phyloP scores from a whole-genome alignment of 2,888 invertebrate species.

The Metopia argyrocephala region DNA sequence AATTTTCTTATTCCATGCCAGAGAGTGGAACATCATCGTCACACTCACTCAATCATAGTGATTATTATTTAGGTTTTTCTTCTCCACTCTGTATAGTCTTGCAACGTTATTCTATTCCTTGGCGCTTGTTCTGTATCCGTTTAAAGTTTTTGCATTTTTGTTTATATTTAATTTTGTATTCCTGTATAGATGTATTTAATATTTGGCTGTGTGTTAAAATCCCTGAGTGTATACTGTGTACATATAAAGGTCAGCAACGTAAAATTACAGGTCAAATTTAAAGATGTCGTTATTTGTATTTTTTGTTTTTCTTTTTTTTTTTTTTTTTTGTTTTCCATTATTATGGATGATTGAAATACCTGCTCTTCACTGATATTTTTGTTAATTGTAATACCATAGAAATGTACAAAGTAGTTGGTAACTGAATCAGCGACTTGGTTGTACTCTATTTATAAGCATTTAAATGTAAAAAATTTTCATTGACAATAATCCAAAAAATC shows the following conservation, averaged over 20 bases:
- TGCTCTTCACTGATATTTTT: slow-evolving; percentile 3
- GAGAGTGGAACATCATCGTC: slow-evolving; percentile 38
- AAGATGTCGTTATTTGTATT: neutral
- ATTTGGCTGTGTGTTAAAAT: neutral
- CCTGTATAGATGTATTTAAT: neutral
- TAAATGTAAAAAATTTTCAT: too few relatives aligned
- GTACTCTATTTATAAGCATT: too few relatives aligned
- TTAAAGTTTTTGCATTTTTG: slow-evolving; percentile 3
- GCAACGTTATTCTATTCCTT: neutral
- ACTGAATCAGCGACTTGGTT: neutral
- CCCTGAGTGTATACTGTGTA: neutral
- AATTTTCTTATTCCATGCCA: slow-evolving; percentile 44
- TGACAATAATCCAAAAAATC: too few relatives aligned
- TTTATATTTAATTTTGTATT: slow-evolving; percentile 7
- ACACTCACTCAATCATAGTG: slow-evolving; percentile 47
- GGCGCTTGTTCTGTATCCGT: neutral
- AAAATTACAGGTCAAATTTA: slow-evolving; percentile 50
- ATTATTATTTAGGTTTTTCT: slow-evolving; percentile 37
- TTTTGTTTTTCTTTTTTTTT: neutral
- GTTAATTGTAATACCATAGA: neutral
- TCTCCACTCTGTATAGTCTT: too few relatives aligned
- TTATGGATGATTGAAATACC: neutral
- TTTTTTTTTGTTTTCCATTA: neutral
- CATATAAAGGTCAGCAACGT: slow-evolving; percentile 12
- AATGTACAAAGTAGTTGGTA: neutral